Percentiles rank a stretch among this genome's conserved stretches.
phyloP scores from a whole-genome alignment of 2,797 vertebrate genomes.

The Scyliorhinus canicula region DNA sequence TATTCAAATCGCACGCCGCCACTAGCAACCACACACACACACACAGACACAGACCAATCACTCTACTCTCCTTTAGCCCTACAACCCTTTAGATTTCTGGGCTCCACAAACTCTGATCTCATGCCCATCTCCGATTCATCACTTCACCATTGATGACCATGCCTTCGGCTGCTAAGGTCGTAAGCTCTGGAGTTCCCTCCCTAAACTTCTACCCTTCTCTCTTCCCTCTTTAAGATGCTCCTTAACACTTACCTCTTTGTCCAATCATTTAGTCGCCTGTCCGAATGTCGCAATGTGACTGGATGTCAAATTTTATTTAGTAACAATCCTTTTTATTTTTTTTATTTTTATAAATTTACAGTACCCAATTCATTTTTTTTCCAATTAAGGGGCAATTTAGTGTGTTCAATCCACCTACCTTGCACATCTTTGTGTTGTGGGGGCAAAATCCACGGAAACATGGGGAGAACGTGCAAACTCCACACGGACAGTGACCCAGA shows the following conservation, averaged over 20 bases:
- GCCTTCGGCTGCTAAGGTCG: neutral
- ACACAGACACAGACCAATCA: too few species aligned
- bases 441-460: too few species aligned
- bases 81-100: too few species aligned
- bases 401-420: too few species aligned
- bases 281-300: neutral
- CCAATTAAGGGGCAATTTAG: too few species aligned
- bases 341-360: too few species aligned
- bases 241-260: neutral
- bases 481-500: too few species aligned
- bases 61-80: neutral
- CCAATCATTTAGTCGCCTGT: neutral
- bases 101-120: too few species aligned
- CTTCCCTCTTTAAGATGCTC: neutral
- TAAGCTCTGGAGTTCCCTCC: neutral
- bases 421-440: too few species aligned
- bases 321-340: too few species aligned
- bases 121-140: neutral
- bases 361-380: too few species aligned
- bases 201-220: neutral
- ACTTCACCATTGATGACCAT: neutral
- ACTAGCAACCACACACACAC: neutral
- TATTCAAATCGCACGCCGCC: neutral
- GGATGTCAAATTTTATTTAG: neutral
- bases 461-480: too few species aligned